Base-by-base conservation (phyloP, 1,140 invertebrate species). In the Saccostrea glomerata region DNA sequence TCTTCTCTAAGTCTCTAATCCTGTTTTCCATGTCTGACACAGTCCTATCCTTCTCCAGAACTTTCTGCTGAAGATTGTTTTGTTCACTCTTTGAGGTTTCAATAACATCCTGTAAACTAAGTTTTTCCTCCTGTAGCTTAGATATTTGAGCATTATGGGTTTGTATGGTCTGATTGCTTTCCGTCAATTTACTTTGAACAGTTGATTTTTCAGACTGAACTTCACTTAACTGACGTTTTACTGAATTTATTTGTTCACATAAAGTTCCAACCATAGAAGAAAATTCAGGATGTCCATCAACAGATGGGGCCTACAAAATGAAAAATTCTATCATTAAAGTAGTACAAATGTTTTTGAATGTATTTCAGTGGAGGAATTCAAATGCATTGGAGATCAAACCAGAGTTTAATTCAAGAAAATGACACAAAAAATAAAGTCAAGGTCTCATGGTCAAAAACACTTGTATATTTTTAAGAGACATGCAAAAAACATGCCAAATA, bases 21-120 rank as follows among this genome's bases (percentile, higher is more conserved):
- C 55, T 58, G 58, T 77, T 23, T 82, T 84, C 82, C 23, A 85
- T 73, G 17, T 87, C 73, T 63, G 58, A 86, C 23, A 90, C 55
- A 12, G 36, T 20, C 9, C n/a, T 73, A 20, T 88, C 73, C 17
- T 83, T 70, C 54, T 87, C 66, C 56, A 84, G 25, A 12, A 89
- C 36, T 86, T 83, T 66, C 25, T 47, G 70, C 36, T 89, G 87
- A 30, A 77, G 66, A 84, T 86, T 85, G n/a, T 86, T 25, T 40
- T 25, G 15, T 15, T 23, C 36, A 63, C 60, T 77, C 20, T 73
- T 84, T 60, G 56, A 58, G 58, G n/a, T 88, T 85, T 90, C 9
- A 13, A 85, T 47, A 11, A 55, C 66, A 36, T 87, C 84, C 63
- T 85, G 55, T 25, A 85, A 13, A 73, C 40, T 30, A 23, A 54